Base-by-base conservation (phyloP, 2,888 invertebrate genomes). In the Andricus curvator region DNA sequence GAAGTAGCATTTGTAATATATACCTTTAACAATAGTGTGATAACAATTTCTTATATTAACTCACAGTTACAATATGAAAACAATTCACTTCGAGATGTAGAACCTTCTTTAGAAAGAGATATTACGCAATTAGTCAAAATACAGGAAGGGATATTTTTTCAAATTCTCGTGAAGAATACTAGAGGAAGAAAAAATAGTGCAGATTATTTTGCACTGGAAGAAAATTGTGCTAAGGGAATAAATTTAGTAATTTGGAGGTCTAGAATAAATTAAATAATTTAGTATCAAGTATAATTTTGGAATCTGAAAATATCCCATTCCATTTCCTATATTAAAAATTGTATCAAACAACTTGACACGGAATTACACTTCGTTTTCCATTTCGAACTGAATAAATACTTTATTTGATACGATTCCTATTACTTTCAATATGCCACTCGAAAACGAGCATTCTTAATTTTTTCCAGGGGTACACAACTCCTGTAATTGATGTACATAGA, bases 1-100 rank as follows among this genome's bases (percentile, higher is more conserved):
- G 65, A 78, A 76, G 66, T 82, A 81, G 74, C 22, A 74, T 74
- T 74, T 77, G 81, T 82, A 85, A 85, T 84, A 86, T 84, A 86
- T 85, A 86, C 84, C 84, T 85, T 87, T 85, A 88, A 88, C 87
- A 86, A 85, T 84, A 79, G 83, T 81, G 76, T 78, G 86, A 83
- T 85, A 87, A 87, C 85, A 87, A 80, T 86, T 83, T 79, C 80
- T 83, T 81, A 83, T 80, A 84, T 80, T 82, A 81, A 84, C 66
- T 84, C 82, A 85, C 80, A 83, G 77, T 77, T 84, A 81, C 78
- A 83, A 82, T 82, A 85, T 77, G 84, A 85, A 77, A 84, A 84
- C 84, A 82, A 84, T 82, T 84, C 81, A 82, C 80, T 82, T 85
- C 77, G 80, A 83, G 80, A 81, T 84, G 17, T 70, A 29, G 51